Percentiles rank a stretch among this genome's conserved stretches.
phyloP scores from a whole-genome alignment of 2,797 vertebrate species.

The Iguana delicatissima region DNA sequence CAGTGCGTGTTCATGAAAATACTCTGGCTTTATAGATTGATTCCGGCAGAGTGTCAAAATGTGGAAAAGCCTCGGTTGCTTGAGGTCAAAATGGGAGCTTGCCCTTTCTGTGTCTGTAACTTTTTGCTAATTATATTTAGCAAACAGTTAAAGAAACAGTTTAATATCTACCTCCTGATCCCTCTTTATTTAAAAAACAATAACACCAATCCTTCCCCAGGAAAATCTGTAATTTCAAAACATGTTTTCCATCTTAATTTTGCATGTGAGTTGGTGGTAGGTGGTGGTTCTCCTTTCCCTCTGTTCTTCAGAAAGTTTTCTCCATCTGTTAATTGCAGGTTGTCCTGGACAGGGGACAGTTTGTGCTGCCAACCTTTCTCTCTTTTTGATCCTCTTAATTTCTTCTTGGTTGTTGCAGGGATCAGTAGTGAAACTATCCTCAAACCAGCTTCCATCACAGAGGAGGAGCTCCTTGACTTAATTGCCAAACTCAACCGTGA shows the following conservation, averaged over 20 bases:
- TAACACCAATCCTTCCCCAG: too few species aligned
- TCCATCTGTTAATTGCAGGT: not conserved
- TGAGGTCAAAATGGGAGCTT: not conserved
- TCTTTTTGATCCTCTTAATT: rapidly evolving
- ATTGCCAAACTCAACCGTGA: conserved; percentile 92
- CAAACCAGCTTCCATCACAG: conserved; percentile 86
- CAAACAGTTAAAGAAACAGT: not conserved
- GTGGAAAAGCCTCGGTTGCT: too few species aligned
- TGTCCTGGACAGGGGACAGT: not conserved
- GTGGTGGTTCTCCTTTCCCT: too few species aligned
- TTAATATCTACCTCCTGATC: not conserved
- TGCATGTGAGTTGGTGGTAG: not conserved
- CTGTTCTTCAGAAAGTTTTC: not conserved
- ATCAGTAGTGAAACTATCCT: conserved; percentile 96
- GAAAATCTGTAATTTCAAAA: not conserved
- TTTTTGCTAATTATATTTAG: not conserved
- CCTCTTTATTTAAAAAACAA: too few species aligned
- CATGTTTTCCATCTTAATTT: not conserved
- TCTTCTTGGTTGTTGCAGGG: conserved; percentile 68
- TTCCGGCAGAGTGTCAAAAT: not conserved
- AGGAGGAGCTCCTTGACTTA: conserved; percentile 92
- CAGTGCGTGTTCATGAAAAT: not conserved
- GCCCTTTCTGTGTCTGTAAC: not conserved
- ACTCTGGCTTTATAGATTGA: too few species aligned
- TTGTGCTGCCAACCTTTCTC: rapidly evolving